phyloP scores from a whole-genome alignment of 2,113 vertebrate genomes.

The Echinops telfairi region DNA sequence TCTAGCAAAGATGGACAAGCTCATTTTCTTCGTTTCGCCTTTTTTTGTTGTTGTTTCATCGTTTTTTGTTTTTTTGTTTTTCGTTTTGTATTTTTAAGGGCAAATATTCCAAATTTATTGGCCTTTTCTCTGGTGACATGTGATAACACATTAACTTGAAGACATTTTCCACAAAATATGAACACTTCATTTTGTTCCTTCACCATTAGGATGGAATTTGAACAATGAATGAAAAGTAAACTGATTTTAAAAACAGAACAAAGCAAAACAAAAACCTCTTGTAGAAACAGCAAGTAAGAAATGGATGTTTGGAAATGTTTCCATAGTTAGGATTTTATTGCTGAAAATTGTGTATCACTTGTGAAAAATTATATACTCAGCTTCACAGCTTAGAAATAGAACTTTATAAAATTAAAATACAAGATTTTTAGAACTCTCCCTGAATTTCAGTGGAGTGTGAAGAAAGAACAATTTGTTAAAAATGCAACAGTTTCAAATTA shows the following conservation, averaged over 20 bases:
- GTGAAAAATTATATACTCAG: slow-evolving; percentile 32
- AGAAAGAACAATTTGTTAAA: not conserved
- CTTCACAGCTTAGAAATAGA: slow-evolving; percentile 34
- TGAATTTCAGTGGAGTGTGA: slow-evolving; percentile 11
- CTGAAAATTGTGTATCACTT: slow-evolving; percentile 6
- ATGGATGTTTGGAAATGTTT: slow-evolving; percentile 26
- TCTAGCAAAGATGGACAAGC: not conserved
- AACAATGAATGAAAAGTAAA: slow-evolving; percentile 47
- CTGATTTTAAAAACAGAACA: slow-evolving; percentile 45
- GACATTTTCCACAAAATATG: slow-evolving; percentile 31
- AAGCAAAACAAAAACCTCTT: not conserved
- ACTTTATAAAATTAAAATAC: not conserved
- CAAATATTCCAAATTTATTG: slow-evolving; percentile 31
- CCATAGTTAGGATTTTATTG: not conserved
- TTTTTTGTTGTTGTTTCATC: no score
- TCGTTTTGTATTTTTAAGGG: not conserved
- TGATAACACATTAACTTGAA: not conserved
- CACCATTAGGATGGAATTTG: slow-evolving; percentile 27
- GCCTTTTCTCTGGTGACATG: slow-evolving; percentile 16
- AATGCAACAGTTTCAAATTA: slow-evolving; percentile 40
- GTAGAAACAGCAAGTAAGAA: not conserved
- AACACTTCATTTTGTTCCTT: not conserved
- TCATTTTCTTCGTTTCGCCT: not conserved
- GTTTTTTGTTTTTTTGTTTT: no score
- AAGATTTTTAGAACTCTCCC: slow-evolving; percentile 19